Conservation (phyloP, 2,888 invertebrate genomes). For the Dexiosoma caninum region DNA sequence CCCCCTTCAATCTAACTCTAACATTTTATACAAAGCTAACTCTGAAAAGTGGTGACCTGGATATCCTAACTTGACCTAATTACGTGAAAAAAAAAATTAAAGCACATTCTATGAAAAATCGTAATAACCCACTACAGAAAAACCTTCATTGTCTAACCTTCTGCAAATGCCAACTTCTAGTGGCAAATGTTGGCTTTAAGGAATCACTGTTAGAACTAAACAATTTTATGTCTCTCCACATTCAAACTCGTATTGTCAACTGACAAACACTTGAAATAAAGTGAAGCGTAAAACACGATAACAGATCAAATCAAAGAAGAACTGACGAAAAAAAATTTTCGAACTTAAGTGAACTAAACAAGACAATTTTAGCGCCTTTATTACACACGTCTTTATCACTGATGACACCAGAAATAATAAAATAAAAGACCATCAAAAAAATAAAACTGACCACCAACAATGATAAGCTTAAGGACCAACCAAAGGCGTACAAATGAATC, state of each 20-base stretch:
- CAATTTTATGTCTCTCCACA: conserved; percentile 12
- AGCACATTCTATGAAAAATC: too few relatives aligned
- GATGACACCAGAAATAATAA: conserved; percentile 24
- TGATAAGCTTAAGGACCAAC: conserved; percentile 10
- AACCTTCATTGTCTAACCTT: too few relatives aligned
- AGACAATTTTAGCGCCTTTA: conserved; percentile 57
- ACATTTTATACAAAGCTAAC: too few relatives aligned
- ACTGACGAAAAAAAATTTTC: not conserved
- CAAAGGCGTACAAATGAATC: not conserved
- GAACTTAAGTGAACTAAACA: conserved; percentile 5
- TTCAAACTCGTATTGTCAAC: conserved; percentile 13
- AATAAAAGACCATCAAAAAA: not conserved
- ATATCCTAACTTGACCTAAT: too few relatives aligned
- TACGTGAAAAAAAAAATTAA: not conserved
- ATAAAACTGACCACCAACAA: conserved; percentile 56
- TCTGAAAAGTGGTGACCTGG: too few relatives aligned
- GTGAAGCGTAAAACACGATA: not conserved
- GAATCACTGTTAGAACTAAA: not conserved
- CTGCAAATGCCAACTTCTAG: too few relatives aligned
- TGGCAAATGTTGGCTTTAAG: too few relatives aligned
- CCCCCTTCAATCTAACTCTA: too few relatives aligned
- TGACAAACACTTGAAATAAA: not conserved
- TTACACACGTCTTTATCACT: conserved; percentile 49
- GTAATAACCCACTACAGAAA: too few relatives aligned
- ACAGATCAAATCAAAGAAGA: conserved; percentile 29